Conservation (phyloP, 1,140 invertebrate species). For the Arctopsyche grandis region DNA sequence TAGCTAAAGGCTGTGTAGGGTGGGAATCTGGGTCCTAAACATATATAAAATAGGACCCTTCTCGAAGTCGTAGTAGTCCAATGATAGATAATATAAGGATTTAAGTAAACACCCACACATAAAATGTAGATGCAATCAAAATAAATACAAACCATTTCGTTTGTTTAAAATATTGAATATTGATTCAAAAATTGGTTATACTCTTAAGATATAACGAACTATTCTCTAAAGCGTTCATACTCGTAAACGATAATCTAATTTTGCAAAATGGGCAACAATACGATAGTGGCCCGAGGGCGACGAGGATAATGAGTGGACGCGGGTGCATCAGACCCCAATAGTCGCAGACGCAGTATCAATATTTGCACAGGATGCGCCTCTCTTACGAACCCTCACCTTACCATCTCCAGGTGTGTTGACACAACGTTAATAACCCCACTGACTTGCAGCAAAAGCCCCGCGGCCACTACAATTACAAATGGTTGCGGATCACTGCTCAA, state of each 20-base stretch:
- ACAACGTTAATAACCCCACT: constrained; percentile 50
- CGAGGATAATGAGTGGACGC: neutral
- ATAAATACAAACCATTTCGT: neutral
- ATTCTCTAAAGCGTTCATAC: neutral
- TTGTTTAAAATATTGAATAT: neutral
- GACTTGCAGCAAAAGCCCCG: constrained; percentile 21
- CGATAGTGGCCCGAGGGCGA: neutral
- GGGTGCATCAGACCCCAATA: constrained; percentile 10
- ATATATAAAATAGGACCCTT: neutral
- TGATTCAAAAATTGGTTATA: too few species aligned
- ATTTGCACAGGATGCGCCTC: constrained; percentile 51
- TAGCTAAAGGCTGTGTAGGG: neutral
- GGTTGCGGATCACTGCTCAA: constrained; percentile 32
- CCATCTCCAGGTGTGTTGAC: constrained; percentile 48
- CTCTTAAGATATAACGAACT: too few species aligned
- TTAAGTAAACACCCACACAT: constrained; percentile 26
- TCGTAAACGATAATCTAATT: too few species aligned
- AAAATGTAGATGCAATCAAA: neutral
- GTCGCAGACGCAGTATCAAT: constrained; percentile 45
- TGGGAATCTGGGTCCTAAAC: constrained; percentile 24
- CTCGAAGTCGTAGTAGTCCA: constrained; percentile 2
- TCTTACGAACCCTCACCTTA: constrained; percentile 8
- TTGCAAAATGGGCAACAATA: neutral
- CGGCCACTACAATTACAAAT: constrained; percentile 50
- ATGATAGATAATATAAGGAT: constrained; percentile 12